phyloP scores from a whole-genome alignment of 2,888 invertebrate genomes.

The Entomobrya proxima region DNA sequence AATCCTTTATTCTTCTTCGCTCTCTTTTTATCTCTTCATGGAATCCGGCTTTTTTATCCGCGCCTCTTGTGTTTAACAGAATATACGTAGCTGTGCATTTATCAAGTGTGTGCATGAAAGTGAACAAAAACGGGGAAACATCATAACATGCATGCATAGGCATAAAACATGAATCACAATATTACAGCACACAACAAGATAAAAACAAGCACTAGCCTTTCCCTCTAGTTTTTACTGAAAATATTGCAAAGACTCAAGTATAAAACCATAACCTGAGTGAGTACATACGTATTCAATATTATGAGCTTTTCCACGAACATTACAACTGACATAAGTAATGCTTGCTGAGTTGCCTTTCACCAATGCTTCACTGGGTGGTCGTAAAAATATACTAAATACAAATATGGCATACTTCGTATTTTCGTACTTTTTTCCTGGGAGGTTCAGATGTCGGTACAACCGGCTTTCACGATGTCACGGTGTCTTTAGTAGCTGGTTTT shows the following conservation, averaged over 20 bases:
- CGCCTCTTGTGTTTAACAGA: background rate
- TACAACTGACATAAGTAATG: too few species aligned
- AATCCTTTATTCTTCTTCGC: slow-evolving; percentile 34
- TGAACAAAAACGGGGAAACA: slow-evolving; percentile 37
- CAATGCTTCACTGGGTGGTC: slow-evolving; percentile 3
- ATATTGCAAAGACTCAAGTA: background rate
- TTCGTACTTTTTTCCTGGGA: slow-evolving; percentile 22
- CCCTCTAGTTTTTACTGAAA: background rate
- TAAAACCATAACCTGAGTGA: background rate
- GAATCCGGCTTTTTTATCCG: slow-evolving; percentile 45
- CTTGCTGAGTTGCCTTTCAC: background rate
- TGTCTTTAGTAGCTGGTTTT: background rate
- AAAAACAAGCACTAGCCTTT: slow-evolving; percentile 53
- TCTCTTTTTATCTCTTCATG: slow-evolving; percentile 51
- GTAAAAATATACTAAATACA: background rate
- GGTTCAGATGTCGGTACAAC: slow-evolving; percentile 33
- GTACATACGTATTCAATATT: background rate
- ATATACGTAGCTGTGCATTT: background rate
- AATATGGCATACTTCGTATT: background rate
- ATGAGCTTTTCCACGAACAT: too few species aligned
- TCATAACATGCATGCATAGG: slow-evolving; percentile 46
- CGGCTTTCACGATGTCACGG: slow-evolving; percentile 25
- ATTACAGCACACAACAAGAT: slow-evolving; percentile 41
- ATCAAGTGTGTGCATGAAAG: background rate
- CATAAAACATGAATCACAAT: slow-evolving; percentile 59